A percentile compares a stretch with the other conserved stretches of the same genome.
Conservation (phyloP, 2,113 vertebrate species). For the Saiga tatarica region DNA sequence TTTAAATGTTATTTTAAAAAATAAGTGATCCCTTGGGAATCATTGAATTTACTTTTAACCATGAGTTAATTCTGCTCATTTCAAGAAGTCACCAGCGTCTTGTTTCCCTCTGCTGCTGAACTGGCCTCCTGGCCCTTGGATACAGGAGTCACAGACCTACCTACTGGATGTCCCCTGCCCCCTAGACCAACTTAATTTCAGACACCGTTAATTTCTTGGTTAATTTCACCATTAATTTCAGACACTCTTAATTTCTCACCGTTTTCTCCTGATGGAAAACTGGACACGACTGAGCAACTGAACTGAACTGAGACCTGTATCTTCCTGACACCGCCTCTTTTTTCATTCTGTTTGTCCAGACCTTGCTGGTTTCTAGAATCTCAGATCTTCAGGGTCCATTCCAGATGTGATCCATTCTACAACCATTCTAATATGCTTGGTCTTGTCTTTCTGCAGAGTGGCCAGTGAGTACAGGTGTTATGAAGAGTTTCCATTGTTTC, state of each 20-base stretch:
- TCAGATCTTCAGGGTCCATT: neutral
- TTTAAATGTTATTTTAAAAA: neutral
- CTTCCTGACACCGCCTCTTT: neutral
- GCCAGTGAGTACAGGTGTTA: neutral
- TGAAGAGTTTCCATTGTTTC: neutral
- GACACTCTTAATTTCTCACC: neutral
- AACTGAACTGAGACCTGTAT: neutral
- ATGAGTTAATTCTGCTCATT: neutral
- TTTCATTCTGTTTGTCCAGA: neutral
- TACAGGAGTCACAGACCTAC: neutral
- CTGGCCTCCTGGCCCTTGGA: neutral
- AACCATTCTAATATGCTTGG: neutral
- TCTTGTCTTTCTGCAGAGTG: neutral
- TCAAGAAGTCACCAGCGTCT: neutral
- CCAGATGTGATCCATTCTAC: neutral
- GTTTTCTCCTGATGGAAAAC: neutral
- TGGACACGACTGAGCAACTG: neutral
- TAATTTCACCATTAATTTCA: neutral
- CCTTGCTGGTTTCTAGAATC: neutral
- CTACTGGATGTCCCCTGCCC: neutral
- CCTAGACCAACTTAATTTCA: neutral
- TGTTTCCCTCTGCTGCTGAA: neutral
- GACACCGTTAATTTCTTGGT: neutral
- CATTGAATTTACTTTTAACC: neutral
- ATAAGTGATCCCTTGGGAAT: slow-evolving; percentile 14